Evolutionary conservation across 2,797 vertebrate genomes (phyloP).

Genomic region (Pitangus sulphuratus): DNA sequence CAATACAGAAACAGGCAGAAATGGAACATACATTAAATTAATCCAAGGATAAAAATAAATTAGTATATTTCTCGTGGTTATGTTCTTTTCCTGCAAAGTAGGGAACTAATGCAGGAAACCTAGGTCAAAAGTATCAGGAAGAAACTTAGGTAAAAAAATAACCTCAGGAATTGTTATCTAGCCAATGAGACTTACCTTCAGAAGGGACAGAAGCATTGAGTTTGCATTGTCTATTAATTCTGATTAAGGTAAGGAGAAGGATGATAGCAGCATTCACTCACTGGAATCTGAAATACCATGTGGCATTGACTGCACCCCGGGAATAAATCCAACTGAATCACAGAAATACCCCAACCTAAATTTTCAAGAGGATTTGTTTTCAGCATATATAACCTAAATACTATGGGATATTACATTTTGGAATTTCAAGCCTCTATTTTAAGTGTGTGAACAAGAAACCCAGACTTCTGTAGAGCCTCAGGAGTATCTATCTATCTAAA

Average conservation of each 20-base stretch:
- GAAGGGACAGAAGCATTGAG: neutral
- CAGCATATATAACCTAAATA: neutral
- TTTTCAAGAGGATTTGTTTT: neutral
- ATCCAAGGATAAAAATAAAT: neutral
- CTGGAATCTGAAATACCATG: neutral
- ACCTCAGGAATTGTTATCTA: neutral
- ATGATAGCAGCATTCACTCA: neutral
- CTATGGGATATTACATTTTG: neutral
- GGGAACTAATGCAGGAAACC: neutral
- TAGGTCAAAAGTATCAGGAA: neutral
- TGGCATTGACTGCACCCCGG: neutral
- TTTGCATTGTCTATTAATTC: neutral
- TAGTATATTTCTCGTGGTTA: neutral
- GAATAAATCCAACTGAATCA: neutral
- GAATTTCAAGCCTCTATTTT: neutral
- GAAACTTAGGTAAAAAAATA: neutral
- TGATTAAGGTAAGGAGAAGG: neutral
- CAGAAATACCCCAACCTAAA: neutral
- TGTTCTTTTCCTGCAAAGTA: neutral
- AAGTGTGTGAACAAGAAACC: neutral
- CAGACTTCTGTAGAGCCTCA: neutral
- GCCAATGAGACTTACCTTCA: neutral
- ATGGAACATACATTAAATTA: neutral
- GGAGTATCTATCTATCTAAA: neutral
- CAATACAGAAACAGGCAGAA: neutral